Evolutionary conservation across 1,140 invertebrate species (phyloP).

Genomic region (Meloidogyne floridensis): DNA sequence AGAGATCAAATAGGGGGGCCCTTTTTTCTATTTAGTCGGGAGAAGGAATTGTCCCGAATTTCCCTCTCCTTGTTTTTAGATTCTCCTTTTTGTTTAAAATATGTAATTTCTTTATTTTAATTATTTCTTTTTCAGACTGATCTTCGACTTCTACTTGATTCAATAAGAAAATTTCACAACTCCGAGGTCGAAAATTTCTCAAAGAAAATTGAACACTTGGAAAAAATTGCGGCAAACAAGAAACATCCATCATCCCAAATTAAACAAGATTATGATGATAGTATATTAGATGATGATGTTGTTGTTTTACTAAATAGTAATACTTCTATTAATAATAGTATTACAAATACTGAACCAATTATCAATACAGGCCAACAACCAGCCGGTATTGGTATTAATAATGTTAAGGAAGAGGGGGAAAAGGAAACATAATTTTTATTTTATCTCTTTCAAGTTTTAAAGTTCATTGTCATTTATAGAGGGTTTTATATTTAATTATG

Average conservation of each 20-base stretch:
- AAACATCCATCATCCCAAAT: not conserved
- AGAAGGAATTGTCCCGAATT: not conserved
- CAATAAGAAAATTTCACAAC: constrained; percentile 15
- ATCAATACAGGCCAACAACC: too few relatives aligned
- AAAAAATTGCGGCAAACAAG: constrained; percentile 3
- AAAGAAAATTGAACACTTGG: constrained; percentile 15
- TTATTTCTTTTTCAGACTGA: constrained; percentile 20
- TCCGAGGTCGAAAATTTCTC: not conserved
- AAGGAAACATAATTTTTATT: not conserved
- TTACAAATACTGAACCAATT: not conserved
- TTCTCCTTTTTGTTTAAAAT: not conserved
- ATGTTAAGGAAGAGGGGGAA: not conserved
- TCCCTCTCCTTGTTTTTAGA: not conserved
- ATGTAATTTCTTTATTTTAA: not conserved
- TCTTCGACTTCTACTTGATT: constrained; percentile 13
- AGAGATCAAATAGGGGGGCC: too few relatives aligned
- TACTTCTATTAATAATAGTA: too few relatives aligned
- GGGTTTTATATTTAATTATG: too few relatives aligned
- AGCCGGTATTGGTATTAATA: not conserved
- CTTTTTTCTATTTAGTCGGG: not conserved
- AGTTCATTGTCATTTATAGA: not conserved
- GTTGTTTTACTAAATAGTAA: not conserved
- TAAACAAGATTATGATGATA: not conserved
- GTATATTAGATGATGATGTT: constrained; percentile 12
- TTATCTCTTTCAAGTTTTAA: not conserved